A percentile compares a stretch with the other conserved stretches of the same genome.
These are phyloP conservation scores for Pediacus dermestoides DNA, from an alignment of 2,888 invertebrate species.

Conservation along the genomic window DNA sequence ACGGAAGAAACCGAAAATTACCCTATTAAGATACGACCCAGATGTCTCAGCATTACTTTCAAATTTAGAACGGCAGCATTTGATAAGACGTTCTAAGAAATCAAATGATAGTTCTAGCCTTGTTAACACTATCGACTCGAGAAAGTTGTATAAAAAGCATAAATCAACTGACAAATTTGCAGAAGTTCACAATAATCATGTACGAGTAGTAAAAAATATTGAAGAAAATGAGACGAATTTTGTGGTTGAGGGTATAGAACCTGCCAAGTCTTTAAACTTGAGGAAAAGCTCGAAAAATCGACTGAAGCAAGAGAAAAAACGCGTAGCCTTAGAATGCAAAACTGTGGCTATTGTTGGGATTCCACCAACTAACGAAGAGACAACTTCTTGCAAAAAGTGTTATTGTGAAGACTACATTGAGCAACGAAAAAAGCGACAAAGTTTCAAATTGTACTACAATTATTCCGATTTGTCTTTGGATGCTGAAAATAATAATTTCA, in stretches of 20 bases:
- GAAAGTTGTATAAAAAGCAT: no score
- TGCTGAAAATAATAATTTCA: neutral
- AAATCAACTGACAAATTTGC: neutral
- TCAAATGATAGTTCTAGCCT: no score
- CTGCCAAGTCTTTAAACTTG: slow-evolving; percentile 21
- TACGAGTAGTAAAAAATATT: no score
- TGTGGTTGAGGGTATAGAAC: slow-evolving; percentile 26
- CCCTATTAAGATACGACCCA: no score
- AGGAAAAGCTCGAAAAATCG: no score
- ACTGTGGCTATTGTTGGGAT: slow-evolving; percentile 29
- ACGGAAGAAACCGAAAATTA: no score
- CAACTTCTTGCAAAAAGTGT: slow-evolving; percentile 5
- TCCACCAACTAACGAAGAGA: slow-evolving; percentile 17
- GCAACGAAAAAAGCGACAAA: slow-evolving; percentile 23
- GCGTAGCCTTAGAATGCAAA: slow-evolving; percentile 25
- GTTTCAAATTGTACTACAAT: slow-evolving; percentile 30
- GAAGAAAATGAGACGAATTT: slow-evolving; percentile 16
- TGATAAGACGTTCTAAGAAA: no score
- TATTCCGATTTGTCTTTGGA: slow-evolving; percentile 18
- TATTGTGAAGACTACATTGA: slow-evolving; percentile 21
- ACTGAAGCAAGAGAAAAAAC: slow-evolving; percentile 8
- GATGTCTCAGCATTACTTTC: no score
- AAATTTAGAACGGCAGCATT: no score
- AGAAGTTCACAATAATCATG: no score
- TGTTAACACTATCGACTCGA: no score